phyloP scores from a whole-genome alignment of 1,140 invertebrate genomes.

The Vanessa tameamea region DNA sequence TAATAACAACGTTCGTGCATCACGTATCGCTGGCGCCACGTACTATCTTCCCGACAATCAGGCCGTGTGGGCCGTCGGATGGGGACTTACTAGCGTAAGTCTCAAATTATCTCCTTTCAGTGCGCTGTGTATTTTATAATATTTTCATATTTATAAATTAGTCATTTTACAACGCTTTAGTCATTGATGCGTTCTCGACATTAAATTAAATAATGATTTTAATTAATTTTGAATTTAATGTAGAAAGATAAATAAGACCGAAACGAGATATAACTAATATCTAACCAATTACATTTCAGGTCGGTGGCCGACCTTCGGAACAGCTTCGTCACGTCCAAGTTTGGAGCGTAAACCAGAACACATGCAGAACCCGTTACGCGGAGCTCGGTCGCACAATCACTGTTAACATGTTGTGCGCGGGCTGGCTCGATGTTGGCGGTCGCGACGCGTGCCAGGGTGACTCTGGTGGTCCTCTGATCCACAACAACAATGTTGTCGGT shows the following conservation, averaged over 20 bases:
- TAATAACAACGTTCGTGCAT: slow-evolving; percentile 35
- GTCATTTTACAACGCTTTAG: too few relatives aligned
- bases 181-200: too few relatives aligned
- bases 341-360: slow-evolving; percentile 29
- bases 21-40: slow-evolving; percentile 45
- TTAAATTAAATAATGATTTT: too few relatives aligned
- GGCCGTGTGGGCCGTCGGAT: slow-evolving; percentile 79
- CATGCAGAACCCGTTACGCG: slow-evolving; percentile 35
- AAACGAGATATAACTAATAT: background rate
- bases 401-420: slow-evolving; percentile 41
- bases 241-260: too few relatives aligned
- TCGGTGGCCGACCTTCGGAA: slow-evolving; percentile 21
- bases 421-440: slow-evolving; percentile 27
- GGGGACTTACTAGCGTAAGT: slow-evolving; percentile 77
- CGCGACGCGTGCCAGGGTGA: slow-evolving; percentile 72
- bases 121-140: too few relatives aligned
- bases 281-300: slow-evolving; percentile 15
- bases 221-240: too few relatives aligned
- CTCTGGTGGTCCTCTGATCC: slow-evolving; percentile 82
- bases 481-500: slow-evolving; percentile 74
- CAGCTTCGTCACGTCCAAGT: slow-evolving; percentile 40
- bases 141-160: too few relatives aligned
- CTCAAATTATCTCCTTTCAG: too few relatives aligned
- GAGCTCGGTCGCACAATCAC: slow-evolving; percentile 18
- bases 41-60: slow-evolving; percentile 52